A percentile compares a stretch with the other conserved stretches of the same genome.
Evolutionary conservation across 2,888 invertebrate species (phyloP).

Genomic region (Caenorhabditis afra): DNA sequence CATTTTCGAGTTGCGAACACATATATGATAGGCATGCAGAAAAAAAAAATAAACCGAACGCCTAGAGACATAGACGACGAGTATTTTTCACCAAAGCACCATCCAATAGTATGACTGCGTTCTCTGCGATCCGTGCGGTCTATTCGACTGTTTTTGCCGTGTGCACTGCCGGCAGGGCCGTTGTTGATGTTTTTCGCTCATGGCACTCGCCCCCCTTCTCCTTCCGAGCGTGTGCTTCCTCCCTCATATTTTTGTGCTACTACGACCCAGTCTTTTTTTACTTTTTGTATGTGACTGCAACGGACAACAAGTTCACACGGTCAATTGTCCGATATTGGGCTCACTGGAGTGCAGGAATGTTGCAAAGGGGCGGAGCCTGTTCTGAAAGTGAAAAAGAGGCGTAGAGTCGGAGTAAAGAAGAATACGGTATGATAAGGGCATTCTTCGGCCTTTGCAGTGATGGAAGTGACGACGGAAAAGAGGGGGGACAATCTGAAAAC

Average conservation of each 20-base stretch:
- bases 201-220: slow-evolving; percentile 56
- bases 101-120: slow-evolving; percentile 50
- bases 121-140: slow-evolving; percentile 51
- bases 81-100: slow-evolving; percentile 59
- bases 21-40: slow-evolving; percentile 17
- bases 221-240: slow-evolving; percentile 57
- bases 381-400: not conserved
- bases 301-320: slow-evolving; percentile 54
- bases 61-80: slow-evolving; percentile 45
- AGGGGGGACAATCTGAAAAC: slow-evolving; percentile 4
- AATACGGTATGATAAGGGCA: slow-evolving; percentile 17
- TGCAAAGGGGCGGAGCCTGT: not conserved
- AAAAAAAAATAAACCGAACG: slow-evolving; percentile 42
- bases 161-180: slow-evolving; percentile 54
- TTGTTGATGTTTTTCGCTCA: slow-evolving; percentile 65
- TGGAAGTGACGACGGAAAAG: not conserved
- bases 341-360: not conserved
- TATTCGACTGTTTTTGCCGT: slow-evolving; percentile 59
- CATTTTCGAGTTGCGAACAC: slow-evolving; percentile 41
- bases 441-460: slow-evolving; percentile 6
- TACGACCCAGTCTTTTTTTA: slow-evolving; percentile 46
- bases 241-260: slow-evolving; percentile 42
- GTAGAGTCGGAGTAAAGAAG: not conserved
- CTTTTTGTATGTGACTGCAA: slow-evolving; percentile 44
- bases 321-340: not conserved